Evolutionary conservation across 2,888 invertebrate species (phyloP).

Genomic region (Lasioglossum malachurum): DNA sequence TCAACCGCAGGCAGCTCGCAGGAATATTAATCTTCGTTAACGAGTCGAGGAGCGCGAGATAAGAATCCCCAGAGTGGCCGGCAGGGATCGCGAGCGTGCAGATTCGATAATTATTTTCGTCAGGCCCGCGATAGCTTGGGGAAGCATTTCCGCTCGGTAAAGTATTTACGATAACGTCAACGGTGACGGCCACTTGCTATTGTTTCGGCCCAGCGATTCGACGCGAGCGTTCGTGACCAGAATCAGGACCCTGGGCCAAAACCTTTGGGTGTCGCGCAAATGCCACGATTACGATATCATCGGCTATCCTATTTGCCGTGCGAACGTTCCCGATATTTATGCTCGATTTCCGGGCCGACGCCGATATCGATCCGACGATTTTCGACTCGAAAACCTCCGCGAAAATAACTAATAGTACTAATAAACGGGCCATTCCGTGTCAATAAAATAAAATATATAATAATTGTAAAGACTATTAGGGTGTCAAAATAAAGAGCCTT

Average conservation of each 20-base stretch:
- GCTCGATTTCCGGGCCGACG: background rate
- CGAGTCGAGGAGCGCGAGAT: background rate
- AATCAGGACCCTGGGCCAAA: background rate
- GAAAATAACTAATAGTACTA: background rate
- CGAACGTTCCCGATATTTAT: background rate
- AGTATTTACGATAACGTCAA: conserved; percentile 2
- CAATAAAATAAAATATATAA: background rate
- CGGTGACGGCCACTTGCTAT: background rate
- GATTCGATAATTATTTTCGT: background rate
- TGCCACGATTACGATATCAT: background rate
- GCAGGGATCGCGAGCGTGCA: background rate
- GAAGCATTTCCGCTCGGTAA: background rate
- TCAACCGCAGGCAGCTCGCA: too few species aligned
- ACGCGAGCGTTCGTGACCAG: conserved; percentile 3
- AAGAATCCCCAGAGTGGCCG: background rate
- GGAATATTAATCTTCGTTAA: background rate
- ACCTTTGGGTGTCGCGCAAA: background rate
- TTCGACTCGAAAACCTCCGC: background rate
- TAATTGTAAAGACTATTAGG: background rate
- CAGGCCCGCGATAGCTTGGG: background rate
- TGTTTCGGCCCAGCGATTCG: background rate
- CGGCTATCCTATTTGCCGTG: background rate
- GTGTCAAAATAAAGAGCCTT: background rate
- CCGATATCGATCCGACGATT: background rate
- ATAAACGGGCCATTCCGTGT: background rate